Conservation (phyloP, 2,888 invertebrate genomes). For the Silvanus unidentatus region DNA sequence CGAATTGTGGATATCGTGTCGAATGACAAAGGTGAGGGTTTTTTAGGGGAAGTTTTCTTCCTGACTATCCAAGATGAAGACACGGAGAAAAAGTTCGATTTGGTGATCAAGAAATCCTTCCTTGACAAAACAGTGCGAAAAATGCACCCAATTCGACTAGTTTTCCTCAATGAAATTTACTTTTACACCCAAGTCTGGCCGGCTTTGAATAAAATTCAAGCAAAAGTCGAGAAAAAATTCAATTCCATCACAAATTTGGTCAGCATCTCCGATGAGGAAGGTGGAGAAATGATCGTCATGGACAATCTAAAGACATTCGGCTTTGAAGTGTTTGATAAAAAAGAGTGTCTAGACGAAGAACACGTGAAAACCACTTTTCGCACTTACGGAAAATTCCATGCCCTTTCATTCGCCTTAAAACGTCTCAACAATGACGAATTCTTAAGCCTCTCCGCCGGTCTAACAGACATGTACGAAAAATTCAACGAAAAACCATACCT, state of each 20-base stretch:
- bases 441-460: background rate
- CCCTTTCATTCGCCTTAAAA: conserved; percentile 20
- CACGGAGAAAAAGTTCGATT: conserved; percentile 2
- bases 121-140: conserved; percentile 7
- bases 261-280: conserved; percentile 10
- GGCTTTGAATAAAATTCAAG: conserved; percentile 16
- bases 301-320: conserved; percentile 18
- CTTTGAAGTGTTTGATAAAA: conserved; percentile 16
- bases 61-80: conserved; percentile 10
- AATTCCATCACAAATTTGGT: too few species aligned
- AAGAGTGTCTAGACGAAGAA: conserved; percentile 14
- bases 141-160: conserved; percentile 3
- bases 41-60: conserved; percentile 16
- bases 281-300: conserved; percentile 16
- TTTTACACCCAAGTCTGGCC: conserved; percentile 18
- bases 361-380: conserved; percentile 17
- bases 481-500: background rate
- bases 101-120: conserved; percentile 15
- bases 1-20: too few species aligned
- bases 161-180: conserved; percentile 17
- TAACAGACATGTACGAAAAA: background rate
- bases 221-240: conserved; percentile 1
- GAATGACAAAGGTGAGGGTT: conserved; percentile 16
- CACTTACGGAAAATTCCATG: conserved; percentile 20
- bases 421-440: conserved; percentile 14